Evolutionary conservation across 2,888 invertebrate genomes (phyloP), one percentile per base, ranked within the genome.

Genomic region (Lepidocyrtoides sp.): DNA sequence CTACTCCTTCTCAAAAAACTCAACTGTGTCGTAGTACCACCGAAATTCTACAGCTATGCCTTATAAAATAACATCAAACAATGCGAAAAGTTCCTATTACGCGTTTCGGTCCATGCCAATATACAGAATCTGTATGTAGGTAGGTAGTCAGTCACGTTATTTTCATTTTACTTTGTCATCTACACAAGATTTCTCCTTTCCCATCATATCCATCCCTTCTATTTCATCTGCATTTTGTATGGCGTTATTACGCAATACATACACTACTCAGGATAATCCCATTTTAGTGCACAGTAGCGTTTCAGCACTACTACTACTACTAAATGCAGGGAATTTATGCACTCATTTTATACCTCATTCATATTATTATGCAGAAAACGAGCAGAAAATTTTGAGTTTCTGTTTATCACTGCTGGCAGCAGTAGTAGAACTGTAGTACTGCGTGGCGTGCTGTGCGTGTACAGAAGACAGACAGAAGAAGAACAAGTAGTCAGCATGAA

Each of bases 331-430:
- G 7, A 54, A 1, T 5, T n/a, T 12, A 54, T 17, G n/a, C 17
- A n/a, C 2, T n/a, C 54, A 5, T 17, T 26, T 60, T 60, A 60
- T 26, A 26, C 2, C 60, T 60, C 60, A 23, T 23, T 26, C 14
- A 7, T 60, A 2, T 7, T 60, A 26, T 26, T 41, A 36, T 69
- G n/a, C 69, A 41, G 20, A 41, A 36, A 69, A 69, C 36, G 41
- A 7, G 69, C 20, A 41, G 17, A 69, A 69, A 41, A 69, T 41
- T 66, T 69, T 69, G 69, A 69, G 69, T 69, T 69, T 36, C 69
- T 69, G 14, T 41, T 69, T 69, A 36, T 69, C 41, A n/a, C 17
- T 41, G 8, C 23, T 14, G n/a, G 12, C 29, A 5, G 29, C 17
- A 32, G 20, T 26, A 14, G 2, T 60, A 26, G 26, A 10, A n/a